phyloP scores from a whole-genome alignment of 2,888 invertebrate species.

The Hemaris fuciformis region DNA sequence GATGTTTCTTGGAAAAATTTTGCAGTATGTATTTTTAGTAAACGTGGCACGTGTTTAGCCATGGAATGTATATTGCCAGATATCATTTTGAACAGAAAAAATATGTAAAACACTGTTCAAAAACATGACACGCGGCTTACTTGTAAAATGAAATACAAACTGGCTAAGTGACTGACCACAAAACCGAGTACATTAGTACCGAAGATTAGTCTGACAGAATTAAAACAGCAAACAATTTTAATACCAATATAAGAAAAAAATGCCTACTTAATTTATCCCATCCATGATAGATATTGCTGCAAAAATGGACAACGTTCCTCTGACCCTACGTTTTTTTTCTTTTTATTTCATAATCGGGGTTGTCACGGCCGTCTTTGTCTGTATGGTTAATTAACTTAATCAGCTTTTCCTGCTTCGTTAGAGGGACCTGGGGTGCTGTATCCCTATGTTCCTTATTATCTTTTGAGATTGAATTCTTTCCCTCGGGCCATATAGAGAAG shows the following conservation, averaged over 20 bases:
- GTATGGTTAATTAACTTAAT: neutral
- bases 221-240: neutral
- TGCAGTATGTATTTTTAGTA: no score
- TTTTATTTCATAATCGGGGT: neutral
- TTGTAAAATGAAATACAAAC: no score
- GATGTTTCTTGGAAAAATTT: no score
- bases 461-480: constrained; percentile 2
- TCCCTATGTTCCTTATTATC: constrained; percentile 3
- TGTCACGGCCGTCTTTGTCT: neutral
- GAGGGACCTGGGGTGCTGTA: neutral
- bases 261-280: neutral
- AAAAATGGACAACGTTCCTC: neutral
- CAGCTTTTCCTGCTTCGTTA: constrained; percentile 3
- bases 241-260: neutral
- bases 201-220: neutral
- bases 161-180: no score
- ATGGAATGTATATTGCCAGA: no score
- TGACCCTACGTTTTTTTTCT: neutral
- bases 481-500: neutral
- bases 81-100: no score
- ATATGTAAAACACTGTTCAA: no score
- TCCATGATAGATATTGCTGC: neutral
- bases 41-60: no score
- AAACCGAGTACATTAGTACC: neutral
- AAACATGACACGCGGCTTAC: no score